Base-by-base conservation (phyloP, 2,888 invertebrate genomes). In the Drosophila greeni region DNA sequence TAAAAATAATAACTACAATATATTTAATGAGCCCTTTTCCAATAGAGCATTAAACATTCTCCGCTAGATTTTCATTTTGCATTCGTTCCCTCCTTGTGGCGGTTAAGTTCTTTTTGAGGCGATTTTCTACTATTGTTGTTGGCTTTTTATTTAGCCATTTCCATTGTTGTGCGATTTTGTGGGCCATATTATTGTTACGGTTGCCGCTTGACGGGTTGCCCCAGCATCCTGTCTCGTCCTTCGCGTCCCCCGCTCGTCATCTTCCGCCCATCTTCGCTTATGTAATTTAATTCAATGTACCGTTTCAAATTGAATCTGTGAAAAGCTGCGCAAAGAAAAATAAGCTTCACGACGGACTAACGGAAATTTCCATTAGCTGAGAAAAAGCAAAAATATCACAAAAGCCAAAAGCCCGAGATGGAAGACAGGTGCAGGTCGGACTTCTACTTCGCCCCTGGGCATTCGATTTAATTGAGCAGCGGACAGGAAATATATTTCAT, bases 241-340 rank as follows among this genome's bases (percentile, higher is more conserved):
- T 16, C 20, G n/a, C 26, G 8, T n/a, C 9, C 14, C 36, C 40
- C 12, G 20, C 9, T 12, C 16, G 52, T 31, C 66, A 53, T 52
- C 55, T 60, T 59, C 23, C 37, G 36, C 57, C 74, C 61, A 66
- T 66, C 59, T 51, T 58, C 54, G 69, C 66, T 64, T 77, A 74
- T 68, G 74, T 75, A 75, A 79, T 76, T 82, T 82, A 82, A 84
- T 82, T 81, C 75, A 81, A 84, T 81, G 81, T 82, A 70, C 75
- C 82, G 82, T 79, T 79, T 72, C 82, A 82, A 81, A 82, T 82
- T 82, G 82, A 82, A 82, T 82, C 80, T 75, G 72, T 73, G 81
- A 73, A 81, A 77, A 76, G 68, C 69, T 70, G 73, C 65, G 59
- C 40, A 70, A 67, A 65, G 64, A 57, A 74, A 78, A 82, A 75